These are phyloP conservation scores for Chrysomela aeneicollis DNA, from an alignment of 2,888 invertebrate genomes.

Conservation along the genomic window DNA sequence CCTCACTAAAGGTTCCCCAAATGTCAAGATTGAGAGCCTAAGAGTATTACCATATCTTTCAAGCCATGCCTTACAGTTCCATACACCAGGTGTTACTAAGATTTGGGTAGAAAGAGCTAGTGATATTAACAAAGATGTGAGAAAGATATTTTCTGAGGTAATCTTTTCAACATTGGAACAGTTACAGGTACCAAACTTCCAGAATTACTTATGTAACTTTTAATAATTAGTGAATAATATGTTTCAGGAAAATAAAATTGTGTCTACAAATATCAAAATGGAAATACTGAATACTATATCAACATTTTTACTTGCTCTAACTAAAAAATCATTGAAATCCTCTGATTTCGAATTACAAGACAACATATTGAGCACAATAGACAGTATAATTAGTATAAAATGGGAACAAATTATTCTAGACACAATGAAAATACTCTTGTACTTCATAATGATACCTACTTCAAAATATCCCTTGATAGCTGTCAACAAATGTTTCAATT, in stretches of 20 bases:
- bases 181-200: conserved; percentile 45
- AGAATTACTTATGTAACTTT: conserved; percentile 7
- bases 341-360: conserved; percentile 66
- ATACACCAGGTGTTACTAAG: conserved; percentile 53
- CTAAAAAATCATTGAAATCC: conserved; percentile 63
- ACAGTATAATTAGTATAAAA: conserved; percentile 59
- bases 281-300: conserved; percentile 61
- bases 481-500: conserved; percentile 65
- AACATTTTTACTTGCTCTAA: conserved; percentile 61
- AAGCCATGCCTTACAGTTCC: conserved; percentile 60
- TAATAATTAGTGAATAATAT: conserved; percentile 11
- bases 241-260: conserved; percentile 37
- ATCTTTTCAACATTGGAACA: conserved; percentile 54
- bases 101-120: conserved; percentile 59
- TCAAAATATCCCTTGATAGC: conserved; percentile 68
- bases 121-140: conserved; percentile 54
- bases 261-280: conserved; percentile 56
- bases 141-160: conserved; percentile 55
- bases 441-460: conserved; percentile 71
- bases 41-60: conserved; percentile 59
- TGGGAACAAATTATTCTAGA: conserved; percentile 35
- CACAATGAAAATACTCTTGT: conserved; percentile 65
- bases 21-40: conserved; percentile 56
- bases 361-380: conserved; percentile 65
- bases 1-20: conserved; percentile 40